Percentiles rank a stretch among this genome's conserved stretches.
phyloP scores from a whole-genome alignment of 2,113 vertebrate genomes.

The Campylorhamphus procurvoides region DNA sequence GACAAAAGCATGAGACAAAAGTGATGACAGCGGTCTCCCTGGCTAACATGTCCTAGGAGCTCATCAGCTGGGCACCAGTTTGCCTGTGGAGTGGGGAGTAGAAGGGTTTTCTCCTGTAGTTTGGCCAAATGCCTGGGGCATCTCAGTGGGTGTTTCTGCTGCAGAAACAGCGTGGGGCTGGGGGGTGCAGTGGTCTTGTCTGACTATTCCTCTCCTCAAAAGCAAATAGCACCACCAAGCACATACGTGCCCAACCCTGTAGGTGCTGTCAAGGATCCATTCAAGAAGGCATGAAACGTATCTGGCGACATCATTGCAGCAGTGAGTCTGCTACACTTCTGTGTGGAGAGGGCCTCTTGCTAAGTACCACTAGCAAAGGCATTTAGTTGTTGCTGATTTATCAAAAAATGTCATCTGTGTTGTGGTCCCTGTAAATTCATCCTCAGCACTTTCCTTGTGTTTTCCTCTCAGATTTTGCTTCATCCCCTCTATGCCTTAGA shows the following conservation, averaged over 20 bases:
- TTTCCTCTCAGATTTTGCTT: background rate
- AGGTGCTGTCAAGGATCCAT: background rate
- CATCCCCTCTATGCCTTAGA: background rate
- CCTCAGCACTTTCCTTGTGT: background rate
- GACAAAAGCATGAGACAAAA: background rate
- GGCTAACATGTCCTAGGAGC: background rate
- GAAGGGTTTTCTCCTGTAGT: background rate
- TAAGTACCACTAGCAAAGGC: background rate
- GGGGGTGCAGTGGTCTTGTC: background rate
- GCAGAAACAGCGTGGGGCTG: background rate
- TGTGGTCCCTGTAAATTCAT: background rate
- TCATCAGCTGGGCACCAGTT: background rate
- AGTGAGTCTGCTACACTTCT: background rate
- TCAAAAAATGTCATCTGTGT: background rate
- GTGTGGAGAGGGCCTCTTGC: background rate
- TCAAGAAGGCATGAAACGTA: background rate
- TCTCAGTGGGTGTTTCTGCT: background rate
- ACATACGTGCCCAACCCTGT: accelerated
- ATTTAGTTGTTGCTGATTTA: background rate
- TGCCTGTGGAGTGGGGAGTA: background rate
- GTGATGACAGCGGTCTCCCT: background rate
- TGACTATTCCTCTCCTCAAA: background rate
- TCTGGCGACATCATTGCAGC: background rate
- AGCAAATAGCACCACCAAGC: background rate
- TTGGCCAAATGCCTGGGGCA: background rate